Evolutionary conservation across 2,888 invertebrate genomes (phyloP).

Genomic region (Tinea semifulvella): DNA sequence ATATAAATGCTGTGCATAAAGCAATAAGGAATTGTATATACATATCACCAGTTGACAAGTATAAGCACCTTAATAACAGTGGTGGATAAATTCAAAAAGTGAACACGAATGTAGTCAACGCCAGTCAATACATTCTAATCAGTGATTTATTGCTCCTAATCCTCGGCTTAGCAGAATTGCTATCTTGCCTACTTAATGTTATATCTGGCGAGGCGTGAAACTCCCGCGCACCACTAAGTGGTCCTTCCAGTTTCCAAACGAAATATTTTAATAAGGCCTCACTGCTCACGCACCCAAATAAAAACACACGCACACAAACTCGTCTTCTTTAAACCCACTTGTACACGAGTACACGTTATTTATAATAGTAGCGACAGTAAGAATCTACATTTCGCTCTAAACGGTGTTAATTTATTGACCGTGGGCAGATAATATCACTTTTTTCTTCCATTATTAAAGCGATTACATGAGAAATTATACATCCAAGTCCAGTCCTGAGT

Average conservation of each 20-base stretch:
- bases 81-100: conserved; percentile 1
- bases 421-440: conserved; percentile 67
- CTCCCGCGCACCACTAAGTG: conserved; percentile 67
- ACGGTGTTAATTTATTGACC: conserved; percentile 67
- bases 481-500: conserved; percentile 50
- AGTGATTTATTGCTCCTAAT: conserved; percentile 66
- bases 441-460: conserved; percentile 64
- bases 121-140: conserved; percentile 67
- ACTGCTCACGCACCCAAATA: conserved; percentile 65
- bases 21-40: background rate
- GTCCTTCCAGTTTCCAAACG: conserved; percentile 67
- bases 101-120: conserved; percentile 16
- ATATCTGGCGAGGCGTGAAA: conserved; percentile 66
- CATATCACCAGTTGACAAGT: conserved; percentile 7
- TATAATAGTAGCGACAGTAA: conserved; percentile 65
- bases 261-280: conserved; percentile 67
- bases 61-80: background rate
- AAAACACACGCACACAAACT: conserved; percentile 51
- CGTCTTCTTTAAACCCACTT: conserved; percentile 39
- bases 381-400: conserved; percentile 66
- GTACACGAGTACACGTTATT: conserved; percentile 48
- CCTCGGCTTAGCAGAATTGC: conserved; percentile 65
- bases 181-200: conserved; percentile 67
- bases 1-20: no score
- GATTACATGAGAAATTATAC: conserved; percentile 67